Base-by-base conservation (phyloP, 2,888 invertebrate genomes). In the Drymonia ruficornis region DNA sequence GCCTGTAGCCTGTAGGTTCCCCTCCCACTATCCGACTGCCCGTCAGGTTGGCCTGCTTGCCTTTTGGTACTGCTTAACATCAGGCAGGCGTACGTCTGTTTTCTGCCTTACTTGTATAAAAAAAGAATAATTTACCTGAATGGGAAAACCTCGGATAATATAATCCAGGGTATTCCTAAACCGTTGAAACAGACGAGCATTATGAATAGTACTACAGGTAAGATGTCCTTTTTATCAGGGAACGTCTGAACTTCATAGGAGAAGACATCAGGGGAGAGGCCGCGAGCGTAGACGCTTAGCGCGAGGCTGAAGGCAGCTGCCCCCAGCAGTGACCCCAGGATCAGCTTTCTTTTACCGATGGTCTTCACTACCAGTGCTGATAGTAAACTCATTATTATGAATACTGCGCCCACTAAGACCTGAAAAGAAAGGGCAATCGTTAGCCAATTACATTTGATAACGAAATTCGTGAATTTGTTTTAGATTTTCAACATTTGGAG, bases 131-230 rank as follows among this genome's bases (percentile, higher is more conserved):
- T 65, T 79, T 76, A 94, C 94, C 93, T 93, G 63, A 94, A 92
- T 0, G 94, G 94, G 65, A 94, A 94, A 1, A 94, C 91, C 76
- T 94, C 94, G 19, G 94, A 93, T 12, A 94, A 65, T 56, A 94
- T 69, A 55, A 93, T 87, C 94, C 94, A 94, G 0, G 94, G 94
- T 61, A 94, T 89, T 0, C 90, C 91, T 42, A 90, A 70, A 18
- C 84, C 81, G 15, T 78, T 84, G 55, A 87, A 88, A 47, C 89
- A 88, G 1, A 85, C 84, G 0, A 90, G 70, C 62, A 89, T 63
- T 55, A 93, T 71, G 53, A 92, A 89, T 42, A 92, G 76, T 0
- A 87, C 59, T 0, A 94, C 78, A 0, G 93, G 93, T 13, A 91
- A 53, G 1, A 83, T 59, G 1, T 89, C 83, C 53, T 86, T 91